phyloP scores from a whole-genome alignment of 1,140 invertebrate species.

The Dendrolimus kikuchii region DNA sequence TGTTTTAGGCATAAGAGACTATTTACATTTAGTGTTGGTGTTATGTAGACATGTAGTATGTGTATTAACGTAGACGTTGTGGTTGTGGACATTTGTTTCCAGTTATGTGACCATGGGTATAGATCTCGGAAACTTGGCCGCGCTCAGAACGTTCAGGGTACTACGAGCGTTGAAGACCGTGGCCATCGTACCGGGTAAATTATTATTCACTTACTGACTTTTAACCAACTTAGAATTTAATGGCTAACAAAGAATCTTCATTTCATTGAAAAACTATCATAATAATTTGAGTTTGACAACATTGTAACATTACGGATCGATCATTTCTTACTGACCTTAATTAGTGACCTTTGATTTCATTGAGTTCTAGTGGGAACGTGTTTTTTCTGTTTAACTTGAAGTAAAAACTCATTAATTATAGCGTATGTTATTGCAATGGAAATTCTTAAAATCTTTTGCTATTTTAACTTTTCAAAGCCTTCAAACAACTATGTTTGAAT shows the following conservation, averaged over 20 bases:
- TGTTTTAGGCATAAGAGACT: neutral
- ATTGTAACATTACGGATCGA: too few relatives aligned
- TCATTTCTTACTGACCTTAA: too few relatives aligned
- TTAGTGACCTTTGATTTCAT: too few relatives aligned
- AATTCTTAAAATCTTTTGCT: too few relatives aligned
- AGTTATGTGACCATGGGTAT: conserved; percentile 99
- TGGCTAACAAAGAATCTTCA: neutral
- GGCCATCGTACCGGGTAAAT: conserved; percentile 98
- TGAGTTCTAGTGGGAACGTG: too few relatives aligned
- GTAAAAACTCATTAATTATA: too few relatives aligned
- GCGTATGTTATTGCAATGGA: too few relatives aligned
- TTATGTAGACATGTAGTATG: conserved; percentile 35
- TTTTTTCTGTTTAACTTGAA: too few relatives aligned
- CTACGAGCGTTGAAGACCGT: conserved; percentile 99
- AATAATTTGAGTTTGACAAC: too few relatives aligned
- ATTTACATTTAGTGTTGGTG: conserved; percentile 13
- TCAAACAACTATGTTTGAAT: too few relatives aligned
- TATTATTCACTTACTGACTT: conserved; percentile 2
- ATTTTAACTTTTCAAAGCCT: too few relatives aligned
- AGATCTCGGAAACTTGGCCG: conserved; percentile 98
- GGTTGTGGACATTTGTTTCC: conserved; percentile 68
- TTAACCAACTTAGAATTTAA: neutral
- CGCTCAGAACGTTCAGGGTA: conserved; percentile 98
- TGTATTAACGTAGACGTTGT: conserved; percentile 63
- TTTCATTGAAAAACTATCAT: too few relatives aligned